These are phyloP conservation scores for Pomacea maculata DNA, from an alignment of 1,140 invertebrate species.

Conservation along the genomic window DNA sequence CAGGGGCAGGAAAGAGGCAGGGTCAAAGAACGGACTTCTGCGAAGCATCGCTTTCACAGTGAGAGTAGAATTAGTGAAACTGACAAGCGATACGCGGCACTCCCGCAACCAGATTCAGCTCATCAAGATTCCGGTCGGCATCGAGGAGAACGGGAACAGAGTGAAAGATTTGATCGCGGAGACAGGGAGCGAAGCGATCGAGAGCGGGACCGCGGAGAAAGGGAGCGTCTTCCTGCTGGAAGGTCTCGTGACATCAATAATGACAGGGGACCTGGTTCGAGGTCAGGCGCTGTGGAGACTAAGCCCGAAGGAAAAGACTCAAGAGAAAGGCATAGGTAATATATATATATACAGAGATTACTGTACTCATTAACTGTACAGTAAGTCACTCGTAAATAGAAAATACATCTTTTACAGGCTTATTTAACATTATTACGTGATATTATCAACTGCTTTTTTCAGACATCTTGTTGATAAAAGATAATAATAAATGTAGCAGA, in stretches of 20 bases:
- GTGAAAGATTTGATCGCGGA: conserved; percentile 6
- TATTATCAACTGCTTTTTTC: too few species aligned
- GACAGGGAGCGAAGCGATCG: conserved; percentile 10
- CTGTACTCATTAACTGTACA: too few species aligned
- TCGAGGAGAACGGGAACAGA: conserved; percentile 5
- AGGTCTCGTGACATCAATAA: conserved; percentile 2
- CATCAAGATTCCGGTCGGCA: conserved; percentile 19
- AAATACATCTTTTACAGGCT: too few species aligned
- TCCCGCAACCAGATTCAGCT: conserved; percentile 19
- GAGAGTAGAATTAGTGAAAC: conserved; percentile 48
- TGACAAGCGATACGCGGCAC: conserved; percentile 36
- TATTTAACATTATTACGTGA: too few species aligned
- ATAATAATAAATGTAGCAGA: too few species aligned
- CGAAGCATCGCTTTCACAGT: conserved; percentile 44
- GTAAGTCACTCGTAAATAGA: too few species aligned
- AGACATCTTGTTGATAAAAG: too few species aligned
- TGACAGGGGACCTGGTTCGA: neutral
- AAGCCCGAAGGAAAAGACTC: conserved; percentile 3
- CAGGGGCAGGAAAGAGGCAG: conserved; percentile 39
- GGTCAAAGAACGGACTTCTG: conserved; percentile 41
- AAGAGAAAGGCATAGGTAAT: conserved; percentile 16
- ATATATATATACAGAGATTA: too few species aligned
- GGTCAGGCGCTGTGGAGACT: neutral
- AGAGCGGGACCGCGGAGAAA: conserved; percentile 10
- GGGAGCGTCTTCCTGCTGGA: conserved; percentile 16